Evolutionary conservation across 1,140 invertebrate species (phyloP).

Genomic region (Orius insidiosus): DNA sequence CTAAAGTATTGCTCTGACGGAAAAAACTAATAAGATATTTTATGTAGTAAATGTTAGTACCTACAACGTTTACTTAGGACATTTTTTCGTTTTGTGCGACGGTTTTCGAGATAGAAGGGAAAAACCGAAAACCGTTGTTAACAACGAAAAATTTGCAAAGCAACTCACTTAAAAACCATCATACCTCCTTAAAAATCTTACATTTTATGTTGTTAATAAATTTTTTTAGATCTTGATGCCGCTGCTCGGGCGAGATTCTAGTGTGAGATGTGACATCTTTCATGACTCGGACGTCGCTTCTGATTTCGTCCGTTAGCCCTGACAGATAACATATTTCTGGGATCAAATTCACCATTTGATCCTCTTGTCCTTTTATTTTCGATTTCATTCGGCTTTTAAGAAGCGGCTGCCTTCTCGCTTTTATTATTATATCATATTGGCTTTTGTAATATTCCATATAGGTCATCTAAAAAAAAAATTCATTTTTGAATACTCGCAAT

Average conservation of each 20-base stretch:
- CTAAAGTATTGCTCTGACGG: too few relatives aligned
- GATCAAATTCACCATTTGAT: slow-evolving; percentile 46
- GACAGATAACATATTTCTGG: slow-evolving; percentile 71
- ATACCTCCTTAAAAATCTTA: slow-evolving; percentile 13
- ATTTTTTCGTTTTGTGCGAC: too few relatives aligned
- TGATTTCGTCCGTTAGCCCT: slow-evolving; percentile 42
- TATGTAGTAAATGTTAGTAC: too few relatives aligned
- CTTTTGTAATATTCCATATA: slow-evolving; percentile 30
- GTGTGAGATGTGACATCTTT: slow-evolving; percentile 63
- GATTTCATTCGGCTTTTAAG: slow-evolving; percentile 34
- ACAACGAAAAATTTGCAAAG: slow-evolving; percentile 1
- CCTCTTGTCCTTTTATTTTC: slow-evolving; percentile 39
- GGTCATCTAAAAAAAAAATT: neutral
- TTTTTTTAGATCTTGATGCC: slow-evolving; percentile 41
- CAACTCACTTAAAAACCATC: neutral
- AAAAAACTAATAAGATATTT: too few relatives aligned
- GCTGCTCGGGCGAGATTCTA: slow-evolving; percentile 53
- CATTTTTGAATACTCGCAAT: too few relatives aligned
- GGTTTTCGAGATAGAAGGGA: neutral
- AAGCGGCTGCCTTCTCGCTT: slow-evolving; percentile 28
- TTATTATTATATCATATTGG: slow-evolving; percentile 26
- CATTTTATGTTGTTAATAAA: slow-evolving; percentile 51
- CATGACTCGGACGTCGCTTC: slow-evolving; percentile 46
- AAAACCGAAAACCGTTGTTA: neutral
- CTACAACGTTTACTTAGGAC: too few relatives aligned